Base-by-base conservation (phyloP, 2,888 invertebrate genomes). In the Lathronympha strigana region DNA sequence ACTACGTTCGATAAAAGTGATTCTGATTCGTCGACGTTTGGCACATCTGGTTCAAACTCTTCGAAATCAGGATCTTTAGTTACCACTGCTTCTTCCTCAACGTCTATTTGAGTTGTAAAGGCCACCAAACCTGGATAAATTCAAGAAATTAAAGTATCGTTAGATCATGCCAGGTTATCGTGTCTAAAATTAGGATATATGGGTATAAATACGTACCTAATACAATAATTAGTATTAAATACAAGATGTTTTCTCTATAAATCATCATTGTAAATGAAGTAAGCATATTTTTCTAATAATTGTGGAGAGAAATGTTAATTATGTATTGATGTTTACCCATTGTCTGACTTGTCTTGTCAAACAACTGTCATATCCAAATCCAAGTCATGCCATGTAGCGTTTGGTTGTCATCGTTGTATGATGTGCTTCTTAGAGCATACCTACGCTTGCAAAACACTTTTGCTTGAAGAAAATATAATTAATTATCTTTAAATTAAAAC, bases 21-120 rank as follows among this genome's bases (percentile, higher is more conserved):
- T 71, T 90, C 90, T 0, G 90, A 89, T 73, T 91, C 91, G 60
- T 91, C 90, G 0, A 91, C 90, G 70, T 91, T 90, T 0, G 88
- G 81, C 23, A 89, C 76, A 61, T 88, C 89, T 17, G 79, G 71
- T 25, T 86, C 86, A 57, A 76, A 75, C 23, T 76, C 75, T 63
- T 81, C 81, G 38, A 50, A 61, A 4, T 66, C 66, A 1, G 66
- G n/a, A 31, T 76, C 76, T 4, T 69, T 71, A 33, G 80, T 78
- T 13, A 72, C 67, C 57, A 80, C 78, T 11, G 71, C 66, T 61
- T 85, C 84, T 67, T 87, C 87, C 57, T 86, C 83, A n/a, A 86
- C 84, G 72, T 90, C 89, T 75, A 82, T 87, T 69, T 87, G 89
- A 53, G 73, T 72, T 5, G 82, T 80, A 36, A 73, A 17, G 63